Evolutionary conservation across 2,113 vertebrate species (phyloP), one percentile per base, ranked within the genome.

Genomic region (Galbula dea): DNA sequence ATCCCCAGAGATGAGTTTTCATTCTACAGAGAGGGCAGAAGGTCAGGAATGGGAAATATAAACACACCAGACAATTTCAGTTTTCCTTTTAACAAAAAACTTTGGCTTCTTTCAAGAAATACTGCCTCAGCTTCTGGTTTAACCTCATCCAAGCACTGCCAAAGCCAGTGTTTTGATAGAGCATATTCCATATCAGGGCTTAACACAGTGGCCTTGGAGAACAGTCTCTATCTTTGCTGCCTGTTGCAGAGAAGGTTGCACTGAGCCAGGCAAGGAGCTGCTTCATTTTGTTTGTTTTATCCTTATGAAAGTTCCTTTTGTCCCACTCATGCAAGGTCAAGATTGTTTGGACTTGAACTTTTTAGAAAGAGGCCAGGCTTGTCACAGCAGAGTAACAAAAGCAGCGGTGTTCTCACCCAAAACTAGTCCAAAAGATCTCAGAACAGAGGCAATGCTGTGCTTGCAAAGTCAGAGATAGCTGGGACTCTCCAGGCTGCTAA

Each of bases 341-440:
- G 34, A 71, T 41, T 52, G 36, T 51, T 75, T 67, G 59, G 65
- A 20, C 51, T 54, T 34, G 32, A 90, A 12, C 24, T 46, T 63
- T 78, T 54, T 14, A 45, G 57, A 46, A 41, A 43, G 73, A 74
- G 49, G 57, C 46, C 20, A 14, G 45, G 20, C 65, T 66, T 17
- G 19, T 45, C 58, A 52, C 2, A 4, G 12, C 1, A 0, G 29
- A 49, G 29, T 63, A 63, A 54, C n/a, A 51, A 51, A 74, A 75
- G 7, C 66, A 63, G 57, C 7, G 4, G 55, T 15, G 9, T 67
- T 59, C 45, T 75, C 73, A 37, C 18, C 29, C 41, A 15, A 17
- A 71, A 34, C 27, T 1, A 17, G 29, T 15, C 1, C 0, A 8
- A 19, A 72, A 85, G 69, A 16, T 26, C 29, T 3, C 1, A 3